Percentiles rank a stretch among this genome's conserved stretches.
Conservation (phyloP, 2,888 invertebrate species). For the Drosophila villosipedis region DNA sequence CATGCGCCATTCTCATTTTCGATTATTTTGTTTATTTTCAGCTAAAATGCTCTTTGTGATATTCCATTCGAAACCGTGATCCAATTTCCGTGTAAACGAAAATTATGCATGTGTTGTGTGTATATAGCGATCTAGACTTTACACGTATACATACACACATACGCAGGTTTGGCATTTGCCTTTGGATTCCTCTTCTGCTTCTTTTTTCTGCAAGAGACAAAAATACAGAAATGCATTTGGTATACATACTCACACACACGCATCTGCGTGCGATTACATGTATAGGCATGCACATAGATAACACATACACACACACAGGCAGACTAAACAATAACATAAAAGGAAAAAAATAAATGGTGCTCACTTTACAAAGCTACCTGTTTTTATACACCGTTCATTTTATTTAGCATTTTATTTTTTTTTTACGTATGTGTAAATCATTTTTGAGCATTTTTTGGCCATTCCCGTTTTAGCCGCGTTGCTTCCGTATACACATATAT, state of each 20-base stretch:
- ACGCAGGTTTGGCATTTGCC: conserved; percentile 1
- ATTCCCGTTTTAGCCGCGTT: conserved; percentile 29
- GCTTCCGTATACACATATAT: conserved; percentile 5
- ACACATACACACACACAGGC: conserved; percentile 9
- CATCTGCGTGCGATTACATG: conserved; percentile 17
- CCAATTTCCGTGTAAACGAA: neutral
- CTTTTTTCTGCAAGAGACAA: conserved; percentile 57
- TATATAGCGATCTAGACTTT: conserved; percentile 6
- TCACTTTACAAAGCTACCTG: neutral
- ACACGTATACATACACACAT: neutral
- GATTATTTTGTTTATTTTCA: neutral
- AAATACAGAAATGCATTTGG: conserved; percentile 56
- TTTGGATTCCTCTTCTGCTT: conserved; percentile 4
- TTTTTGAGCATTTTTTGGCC: conserved; percentile 1
- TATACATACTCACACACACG: conserved; percentile 59
- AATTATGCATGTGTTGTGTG: neutral
- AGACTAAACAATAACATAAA: conserved; percentile 1
- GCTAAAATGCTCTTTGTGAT: neutral
- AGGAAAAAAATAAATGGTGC: neutral
- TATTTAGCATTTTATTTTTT: neutral
- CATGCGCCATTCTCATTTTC: neutral
- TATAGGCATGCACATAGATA: conserved; percentile 1
- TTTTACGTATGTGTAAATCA: neutral
- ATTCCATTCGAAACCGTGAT: neutral
- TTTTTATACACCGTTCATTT: neutral